Conservation (phyloP, 1,140 invertebrate genomes). For the Cyrtorhinus lividipennis region DNA sequence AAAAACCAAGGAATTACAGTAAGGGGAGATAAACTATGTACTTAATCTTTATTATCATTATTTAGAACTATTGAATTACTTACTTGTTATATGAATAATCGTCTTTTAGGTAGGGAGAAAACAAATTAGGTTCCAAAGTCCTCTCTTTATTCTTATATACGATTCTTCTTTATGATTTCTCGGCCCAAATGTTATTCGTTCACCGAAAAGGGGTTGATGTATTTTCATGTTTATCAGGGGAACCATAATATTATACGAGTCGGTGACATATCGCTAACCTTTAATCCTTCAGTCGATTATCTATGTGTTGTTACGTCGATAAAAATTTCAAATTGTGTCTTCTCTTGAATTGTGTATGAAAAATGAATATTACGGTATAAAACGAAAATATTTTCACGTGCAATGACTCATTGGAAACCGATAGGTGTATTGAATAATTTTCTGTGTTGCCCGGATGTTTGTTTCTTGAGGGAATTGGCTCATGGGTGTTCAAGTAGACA, state of each 20-base stretch:
- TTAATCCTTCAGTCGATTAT: too few relatives aligned
- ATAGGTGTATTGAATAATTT: too few relatives aligned
- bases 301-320: background rate
- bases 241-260: too few relatives aligned
- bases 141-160: background rate
- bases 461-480: too few relatives aligned
- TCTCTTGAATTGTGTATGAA: background rate
- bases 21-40: background rate
- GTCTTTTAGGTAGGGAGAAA: background rate
- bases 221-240: too few relatives aligned
- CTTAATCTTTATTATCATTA: conserved; percentile 1
- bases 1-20: background rate
- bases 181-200: too few relatives aligned
- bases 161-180: background rate
- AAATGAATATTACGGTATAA: background rate
- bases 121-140: conserved; percentile 1
- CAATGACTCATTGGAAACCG: background rate
- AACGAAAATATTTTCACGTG: background rate
- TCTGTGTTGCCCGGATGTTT: too few relatives aligned
- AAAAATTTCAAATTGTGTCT: background rate
- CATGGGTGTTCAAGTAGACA: too few relatives aligned
- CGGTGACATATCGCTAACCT: too few relatives aligned
- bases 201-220: too few relatives aligned
- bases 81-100: conserved; percentile 1
- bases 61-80: background rate